Conservation (phyloP, 1,140 invertebrate species). For the Pristionchus pacificus region DNA sequence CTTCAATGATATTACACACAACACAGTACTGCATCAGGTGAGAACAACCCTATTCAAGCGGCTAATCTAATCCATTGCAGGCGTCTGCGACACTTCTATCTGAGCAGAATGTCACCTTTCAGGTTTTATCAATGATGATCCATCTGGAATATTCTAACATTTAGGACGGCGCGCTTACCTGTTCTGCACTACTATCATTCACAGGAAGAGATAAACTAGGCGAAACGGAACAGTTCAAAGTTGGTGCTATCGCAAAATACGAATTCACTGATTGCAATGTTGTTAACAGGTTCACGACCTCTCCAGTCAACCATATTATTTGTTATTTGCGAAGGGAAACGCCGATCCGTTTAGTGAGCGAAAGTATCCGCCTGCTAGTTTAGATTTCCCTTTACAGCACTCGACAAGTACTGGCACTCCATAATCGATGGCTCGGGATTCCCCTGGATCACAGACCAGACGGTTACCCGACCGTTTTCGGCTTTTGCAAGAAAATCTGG, state of each 20-base stretch:
- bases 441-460: slow-evolving; percentile 28
- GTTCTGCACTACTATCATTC: slow-evolving; percentile 4
- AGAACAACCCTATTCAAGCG: neutral
- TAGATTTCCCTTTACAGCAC: slow-evolving; percentile 6
- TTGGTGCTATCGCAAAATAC: neutral
- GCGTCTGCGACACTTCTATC: neutral
- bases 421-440: slow-evolving; percentile 25
- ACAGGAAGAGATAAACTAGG: slow-evolving; percentile 20
- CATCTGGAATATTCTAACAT: slow-evolving; percentile 16
- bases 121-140: neutral
- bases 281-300: slow-evolving; percentile 27
- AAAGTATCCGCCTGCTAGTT: neutral
- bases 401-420: slow-evolving; percentile 31
- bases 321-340: slow-evolving; percentile 29
- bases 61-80: neutral
- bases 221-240: neutral
- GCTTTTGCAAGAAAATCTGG: neutral
- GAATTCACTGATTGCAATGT: no score
- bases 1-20: slow-evolving; percentile 30
- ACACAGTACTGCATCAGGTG: slow-evolving; percentile 27
- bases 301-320: slow-evolving; percentile 17
- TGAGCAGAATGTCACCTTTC: neutral
- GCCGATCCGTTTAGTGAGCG: slow-evolving; percentile 27
- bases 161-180: slow-evolving; percentile 11
- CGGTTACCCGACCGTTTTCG: neutral